Evolutionary conservation across 2,888 invertebrate species (phyloP).

Genomic region (Lithophane ornitopus): DNA sequence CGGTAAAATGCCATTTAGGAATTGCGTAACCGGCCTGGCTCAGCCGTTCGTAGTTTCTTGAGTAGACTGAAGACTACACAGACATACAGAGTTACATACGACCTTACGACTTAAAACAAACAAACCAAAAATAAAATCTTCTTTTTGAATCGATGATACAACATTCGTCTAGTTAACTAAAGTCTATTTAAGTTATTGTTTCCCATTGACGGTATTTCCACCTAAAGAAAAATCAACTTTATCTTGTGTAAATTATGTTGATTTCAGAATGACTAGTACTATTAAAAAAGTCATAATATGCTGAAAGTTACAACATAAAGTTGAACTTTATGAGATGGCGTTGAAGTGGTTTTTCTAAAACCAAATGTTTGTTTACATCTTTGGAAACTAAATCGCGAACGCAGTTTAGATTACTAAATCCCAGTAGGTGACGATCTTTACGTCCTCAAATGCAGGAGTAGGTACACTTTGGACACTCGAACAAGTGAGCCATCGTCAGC

Average conservation of each 20-base stretch:
- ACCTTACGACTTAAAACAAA: neutral
- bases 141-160: neutral
- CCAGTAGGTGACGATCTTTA: neutral
- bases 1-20: neutral
- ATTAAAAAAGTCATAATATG: no score
- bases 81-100: neutral
- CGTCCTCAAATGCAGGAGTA: neutral
- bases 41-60: neutral
- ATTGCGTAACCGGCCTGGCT: neutral
- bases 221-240: no score
- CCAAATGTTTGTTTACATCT: no score
- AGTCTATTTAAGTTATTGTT: no score
- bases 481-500: neutral
- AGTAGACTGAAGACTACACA: neutral
- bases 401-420: neutral
- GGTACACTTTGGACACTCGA: neutral
- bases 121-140: neutral
- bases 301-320: no score
- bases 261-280: no score
- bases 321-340: no score
- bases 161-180: neutral
- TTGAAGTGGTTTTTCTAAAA: no score
- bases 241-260: no score
- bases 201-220: no score
- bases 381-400: no score